These are phyloP conservation scores for Hypotaenidia philippensis DNA, from an alignment of 2,797 vertebrate species.

Conservation along the genomic window DNA sequence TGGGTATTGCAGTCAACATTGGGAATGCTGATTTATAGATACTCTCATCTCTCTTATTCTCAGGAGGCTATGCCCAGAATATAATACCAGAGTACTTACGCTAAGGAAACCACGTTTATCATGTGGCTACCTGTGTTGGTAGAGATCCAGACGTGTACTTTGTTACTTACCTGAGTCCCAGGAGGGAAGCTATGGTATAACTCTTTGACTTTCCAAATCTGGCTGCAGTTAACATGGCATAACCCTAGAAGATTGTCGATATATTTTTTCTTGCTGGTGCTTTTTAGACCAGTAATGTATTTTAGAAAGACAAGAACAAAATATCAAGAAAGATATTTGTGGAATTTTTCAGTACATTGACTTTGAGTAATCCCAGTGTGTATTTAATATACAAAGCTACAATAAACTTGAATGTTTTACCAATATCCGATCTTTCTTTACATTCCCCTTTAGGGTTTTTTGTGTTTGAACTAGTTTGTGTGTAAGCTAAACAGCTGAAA, in stretches of 20 bases:
- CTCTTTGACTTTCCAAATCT: background rate
- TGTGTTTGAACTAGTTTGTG: background rate
- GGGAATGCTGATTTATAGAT: background rate
- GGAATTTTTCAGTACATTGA: background rate
- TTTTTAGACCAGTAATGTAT: background rate
- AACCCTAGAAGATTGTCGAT: background rate
- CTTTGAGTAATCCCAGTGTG: background rate
- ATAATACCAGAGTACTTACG: background rate
- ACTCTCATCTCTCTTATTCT: background rate
- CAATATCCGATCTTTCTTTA: background rate
- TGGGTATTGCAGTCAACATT: constrained; percentile 11
- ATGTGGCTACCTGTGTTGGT: background rate
- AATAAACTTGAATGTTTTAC: background rate
- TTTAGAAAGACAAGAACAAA: background rate
- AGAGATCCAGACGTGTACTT: background rate
- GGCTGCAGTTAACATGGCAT: background rate
- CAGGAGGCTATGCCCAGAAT: background rate
- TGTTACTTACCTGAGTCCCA: background rate
- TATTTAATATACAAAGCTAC: background rate
- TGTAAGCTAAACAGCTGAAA: background rate
- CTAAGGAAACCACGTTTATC: background rate
- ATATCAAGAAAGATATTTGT: background rate
- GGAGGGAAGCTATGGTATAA: background rate
- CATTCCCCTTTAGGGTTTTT: background rate
- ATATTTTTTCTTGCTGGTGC: background rate